Evolutionary conservation across 2,888 invertebrate genomes (phyloP), one percentile per base, ranked within the genome.

Genomic region (Scaptomyza cyrtandrae): DNA sequence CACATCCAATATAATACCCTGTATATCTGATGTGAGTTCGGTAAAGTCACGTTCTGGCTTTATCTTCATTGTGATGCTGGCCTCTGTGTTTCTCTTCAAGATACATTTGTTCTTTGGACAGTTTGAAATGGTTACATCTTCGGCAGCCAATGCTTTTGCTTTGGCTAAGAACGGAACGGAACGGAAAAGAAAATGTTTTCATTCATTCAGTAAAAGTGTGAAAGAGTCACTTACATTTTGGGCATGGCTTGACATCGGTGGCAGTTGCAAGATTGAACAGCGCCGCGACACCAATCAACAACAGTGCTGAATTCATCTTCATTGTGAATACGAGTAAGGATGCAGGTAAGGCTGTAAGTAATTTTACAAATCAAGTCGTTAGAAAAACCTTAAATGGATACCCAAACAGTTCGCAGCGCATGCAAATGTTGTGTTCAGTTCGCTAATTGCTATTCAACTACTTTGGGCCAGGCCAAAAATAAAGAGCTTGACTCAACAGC

Each of bases 41-140:
- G 88, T 59, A n/a, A 94, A 85, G 71, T 95, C 94, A 13, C 91
- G 90, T 0, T 93, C 93, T 59, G 96, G 94, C 35, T 90, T 93
- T 62, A 97, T 94, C 71, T 92, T 93, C 63, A 96, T 93, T 49
- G 92, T 91, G 54, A 96, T 93, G 46, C 90, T 83, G 48, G 94
- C 92, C 24, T 91, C 90, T 0, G 94, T 94, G 71, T 94, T 94
- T 79, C 94, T 95, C 88, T 93, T 95, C 37, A 96, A 92, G 24
- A 92, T 92, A 90, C 97, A 97, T 6, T 95, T 95, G 6, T 93
- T 91, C 69, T 93, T 93, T 14, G 94, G 93, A 89, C 96, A 96
- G 41, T 93, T 93, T 33, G 93, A 92, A 60, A 96, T 93, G 56
- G 92, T 91, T 13, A 95, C 94, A 35, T 92, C 92, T 0, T 93